phyloP scores from a whole-genome alignment of 2,797 vertebrate genomes.

The Steatocranus sp. region DNA sequence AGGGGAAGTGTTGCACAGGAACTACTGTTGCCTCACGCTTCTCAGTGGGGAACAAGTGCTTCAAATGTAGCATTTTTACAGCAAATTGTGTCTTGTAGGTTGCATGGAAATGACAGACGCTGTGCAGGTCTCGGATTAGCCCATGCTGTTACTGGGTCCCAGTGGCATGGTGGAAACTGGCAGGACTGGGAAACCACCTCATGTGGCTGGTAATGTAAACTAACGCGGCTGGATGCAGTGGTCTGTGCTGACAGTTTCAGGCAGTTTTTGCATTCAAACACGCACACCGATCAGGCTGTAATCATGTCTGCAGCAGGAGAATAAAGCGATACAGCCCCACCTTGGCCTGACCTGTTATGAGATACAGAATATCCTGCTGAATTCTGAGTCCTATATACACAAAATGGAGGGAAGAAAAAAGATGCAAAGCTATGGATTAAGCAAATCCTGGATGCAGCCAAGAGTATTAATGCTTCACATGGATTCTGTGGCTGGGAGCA shows the following conservation, averaged over 20 bases:
- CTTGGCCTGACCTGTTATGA: not conserved
- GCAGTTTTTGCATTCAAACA: not conserved
- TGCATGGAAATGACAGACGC: not conserved
- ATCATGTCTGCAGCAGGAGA: not conserved
- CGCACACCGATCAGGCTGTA: not conserved
- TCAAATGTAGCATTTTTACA: not conserved
- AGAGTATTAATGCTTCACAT: not conserved
- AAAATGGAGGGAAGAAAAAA: not conserved
- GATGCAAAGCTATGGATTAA: not conserved
- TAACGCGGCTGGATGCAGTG: not conserved
- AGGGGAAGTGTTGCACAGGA: constrained; percentile 51
- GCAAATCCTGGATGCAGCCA: not conserved
- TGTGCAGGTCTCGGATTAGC: not conserved
- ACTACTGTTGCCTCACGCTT: constrained; percentile 64
- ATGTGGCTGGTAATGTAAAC: not conserved
- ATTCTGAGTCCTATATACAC: not conserved
- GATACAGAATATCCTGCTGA: not conserved
- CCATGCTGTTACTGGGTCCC: not conserved
- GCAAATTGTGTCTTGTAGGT: not conserved
- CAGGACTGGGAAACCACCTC: not conserved
- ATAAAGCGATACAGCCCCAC: not conserved
- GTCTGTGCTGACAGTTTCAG: not conserved
- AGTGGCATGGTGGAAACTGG: not conserved
- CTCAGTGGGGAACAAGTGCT: not conserved
- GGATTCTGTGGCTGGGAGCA: not conserved